Evolutionary conservation across 37 sponge, comb jelly and placozoan species (phyloP), one percentile per base, ranked within the genome.

Genomic region (Oopsacas minuta): DNA sequence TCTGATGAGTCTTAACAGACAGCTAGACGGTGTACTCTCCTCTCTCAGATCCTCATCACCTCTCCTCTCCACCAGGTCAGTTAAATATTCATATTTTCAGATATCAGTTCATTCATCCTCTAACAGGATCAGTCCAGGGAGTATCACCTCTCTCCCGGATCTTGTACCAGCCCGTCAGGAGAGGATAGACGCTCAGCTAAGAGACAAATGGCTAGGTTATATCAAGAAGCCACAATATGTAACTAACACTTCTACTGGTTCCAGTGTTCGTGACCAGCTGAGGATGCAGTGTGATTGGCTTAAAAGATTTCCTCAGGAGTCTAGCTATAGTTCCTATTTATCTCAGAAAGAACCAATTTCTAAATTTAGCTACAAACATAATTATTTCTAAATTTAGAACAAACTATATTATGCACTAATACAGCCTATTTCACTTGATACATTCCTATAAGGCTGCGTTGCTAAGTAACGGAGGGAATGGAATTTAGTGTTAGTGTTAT

Each of bases 191-290:
- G 22, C 75, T 10, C 75, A 61, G 28, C 75, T 61, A 5, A 61
- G 75, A 61, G 75, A 61, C 75, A 61, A 61, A 34, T 61, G 75
- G 75, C 75, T 61, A 5, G 30, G 75, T 3, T 61, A 61, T 34
- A 61, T 61, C 28, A 10, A 12, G 75, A 61, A 10, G 30, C 75
- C 75, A 3, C 17, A 61, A 3, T 32, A 25, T 34, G 75, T 25
- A 61, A 61, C 20, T 61, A 61, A 61, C 75, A 61, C 75, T 34
- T 61, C 75, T 3, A 7, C 1, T 10, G 30, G 28, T n/a, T 61
- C 75, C 20, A 61, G 75, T 34, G 75, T n/a, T 3, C 30, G 28
- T 3, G 28, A 25, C 1, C 75, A 61, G 75, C 75, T 25, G 75
- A 3, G 30, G 28, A 3, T 61, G 28, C 75, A 61, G 75, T 61